Evolutionary conservation across 2,797 vertebrate species (phyloP).

Genomic region (Vultur gryphus): DNA sequence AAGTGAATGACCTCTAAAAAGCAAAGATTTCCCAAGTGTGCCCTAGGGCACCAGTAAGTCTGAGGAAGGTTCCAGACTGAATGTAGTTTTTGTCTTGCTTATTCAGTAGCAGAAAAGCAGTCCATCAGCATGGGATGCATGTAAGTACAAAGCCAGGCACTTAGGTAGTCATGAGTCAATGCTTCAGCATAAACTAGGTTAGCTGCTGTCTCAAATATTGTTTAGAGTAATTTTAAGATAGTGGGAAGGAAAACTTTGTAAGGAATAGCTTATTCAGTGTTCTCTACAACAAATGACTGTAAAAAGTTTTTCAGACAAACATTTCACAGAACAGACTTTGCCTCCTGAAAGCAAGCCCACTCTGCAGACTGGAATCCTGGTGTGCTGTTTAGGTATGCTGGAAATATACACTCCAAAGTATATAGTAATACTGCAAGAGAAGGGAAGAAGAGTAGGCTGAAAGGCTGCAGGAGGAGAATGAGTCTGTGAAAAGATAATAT

Average conservation of each 20-base stretch:
- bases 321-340: background rate
- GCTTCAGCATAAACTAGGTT: background rate
- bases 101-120: background rate
- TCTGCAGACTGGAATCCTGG: background rate
- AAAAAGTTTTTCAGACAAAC: background rate
- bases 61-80: background rate
- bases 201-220: background rate
- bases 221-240: conserved; percentile 3
- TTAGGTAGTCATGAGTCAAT: background rate
- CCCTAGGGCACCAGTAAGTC: background rate
- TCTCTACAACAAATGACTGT: background rate
- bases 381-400: background rate
- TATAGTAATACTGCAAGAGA: background rate
- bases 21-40: background rate
- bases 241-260: background rate
- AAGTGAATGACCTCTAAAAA: background rate
- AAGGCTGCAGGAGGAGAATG: background rate
- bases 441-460: background rate
- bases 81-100: background rate
- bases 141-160: background rate
- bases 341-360: background rate
- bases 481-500: conserved; percentile 27
- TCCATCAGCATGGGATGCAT: background rate
- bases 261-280: background rate
- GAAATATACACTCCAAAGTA: background rate